A percentile compares a stretch with the other conserved stretches of the same genome.
phyloP scores from a whole-genome alignment of 1,140 invertebrate species.

The Microplitis mediator region DNA sequence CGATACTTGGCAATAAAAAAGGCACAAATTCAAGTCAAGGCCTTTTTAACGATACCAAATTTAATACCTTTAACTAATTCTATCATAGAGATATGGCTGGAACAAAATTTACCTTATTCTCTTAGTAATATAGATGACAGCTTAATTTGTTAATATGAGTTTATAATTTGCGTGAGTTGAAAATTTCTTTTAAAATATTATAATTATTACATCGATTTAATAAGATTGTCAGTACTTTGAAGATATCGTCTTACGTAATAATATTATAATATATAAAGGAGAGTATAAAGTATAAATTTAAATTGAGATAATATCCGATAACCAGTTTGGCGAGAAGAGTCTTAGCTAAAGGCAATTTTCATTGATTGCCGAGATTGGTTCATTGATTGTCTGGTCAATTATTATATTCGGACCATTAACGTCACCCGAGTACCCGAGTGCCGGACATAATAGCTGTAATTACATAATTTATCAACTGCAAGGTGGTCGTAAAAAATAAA shows the following conservation, averaged over 20 bases:
- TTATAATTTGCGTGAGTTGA: too few species aligned
- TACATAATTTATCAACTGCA: neutral
- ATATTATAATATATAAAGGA: neutral
- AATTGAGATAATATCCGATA: neutral
- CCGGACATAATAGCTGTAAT: neutral
- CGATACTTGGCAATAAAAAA: too few species aligned
- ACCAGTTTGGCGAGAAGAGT: neutral
- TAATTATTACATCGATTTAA: neutral
- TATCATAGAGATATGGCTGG: too few species aligned
- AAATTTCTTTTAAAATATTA: neutral
- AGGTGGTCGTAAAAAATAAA: neutral
- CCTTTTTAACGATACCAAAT: too few species aligned
- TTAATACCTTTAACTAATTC: too few species aligned
- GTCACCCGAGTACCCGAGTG: neutral
- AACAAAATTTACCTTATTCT: too few species aligned
- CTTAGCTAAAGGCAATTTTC: neutral
- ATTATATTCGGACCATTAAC: slow-evolving; percentile 1
- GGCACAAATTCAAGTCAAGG: too few species aligned
- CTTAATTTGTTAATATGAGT: too few species aligned
- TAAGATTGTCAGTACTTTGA: too few species aligned
- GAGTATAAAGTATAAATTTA: neutral
- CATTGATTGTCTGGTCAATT: slow-evolving; percentile 5
- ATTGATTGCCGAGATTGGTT: neutral
- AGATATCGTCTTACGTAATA: neutral
- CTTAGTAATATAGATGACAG: too few species aligned